Base-by-base conservation (phyloP, 2,888 invertebrate genomes). In the Cataglyphis altisquamis region DNA sequence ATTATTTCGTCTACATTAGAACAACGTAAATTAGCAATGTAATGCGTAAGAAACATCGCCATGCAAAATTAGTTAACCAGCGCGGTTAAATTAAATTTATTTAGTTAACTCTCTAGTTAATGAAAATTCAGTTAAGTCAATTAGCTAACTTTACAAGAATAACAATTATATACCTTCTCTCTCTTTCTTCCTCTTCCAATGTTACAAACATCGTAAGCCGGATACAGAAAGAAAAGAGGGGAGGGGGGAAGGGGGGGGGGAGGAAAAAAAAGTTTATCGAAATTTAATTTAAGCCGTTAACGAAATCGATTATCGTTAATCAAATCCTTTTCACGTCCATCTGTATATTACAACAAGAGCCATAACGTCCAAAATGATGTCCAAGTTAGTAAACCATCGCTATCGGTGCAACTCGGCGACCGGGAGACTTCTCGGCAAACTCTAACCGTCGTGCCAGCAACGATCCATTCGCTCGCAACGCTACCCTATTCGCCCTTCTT, bases 251-350 rank as follows among this genome's bases (percentile, higher is more conserved):
- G 12, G 8, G 1, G 57, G 15, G 12, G 6, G 10, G 15, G 21
- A 15, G 29, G 12, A 8, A 1, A 68, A 48, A 52, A 52, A 55
- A 39, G 39, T 25, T 55, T 15, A 77, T 74, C 21, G n/a, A 66
- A 36, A 32, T 39, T 32, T 29, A 55, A 48, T 78, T 78, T 29
- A 21, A 68, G 57, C 25, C 25, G 25, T 67, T 45, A 80, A 80
- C 25, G 32, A 57, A 68, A 78, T 60, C 29, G 18, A 32, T 32
- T 32, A 36, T 18, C 41, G 45, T 60, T 68, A 60, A 68, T 78
- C 60, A 60, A 78, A 78, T 80, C 60, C 66, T 77, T 80, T 62
- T 80, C 60, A 36, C 32, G 60, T 62, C 36, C 45, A 1, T 60
- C 60, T 36, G 45, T 70, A 36, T 67, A 70, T 62, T 45, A 60